phyloP scores from a whole-genome alignment of 2,888 invertebrate species.

The Cephus pygmeus region DNA sequence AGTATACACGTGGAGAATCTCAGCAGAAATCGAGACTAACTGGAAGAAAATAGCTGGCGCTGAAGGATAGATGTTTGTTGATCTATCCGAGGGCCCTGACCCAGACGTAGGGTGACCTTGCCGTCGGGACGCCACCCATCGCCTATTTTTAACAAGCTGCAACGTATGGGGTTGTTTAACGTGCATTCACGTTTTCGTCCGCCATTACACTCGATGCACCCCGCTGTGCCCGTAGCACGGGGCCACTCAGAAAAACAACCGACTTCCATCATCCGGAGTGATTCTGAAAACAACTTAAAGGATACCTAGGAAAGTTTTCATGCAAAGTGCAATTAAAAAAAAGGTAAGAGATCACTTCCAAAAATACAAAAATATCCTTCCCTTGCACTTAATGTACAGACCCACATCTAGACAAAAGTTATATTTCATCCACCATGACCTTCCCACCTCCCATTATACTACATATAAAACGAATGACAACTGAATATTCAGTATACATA shows the following conservation, averaged over 20 bases:
- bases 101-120: conserved; percentile 43
- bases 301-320: not conserved
- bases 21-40: not conserved
- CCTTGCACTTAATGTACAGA: not conserved
- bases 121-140: conserved; percentile 19
- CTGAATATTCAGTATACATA: not conserved
- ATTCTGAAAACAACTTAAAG: not conserved
- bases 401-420: not conserved
- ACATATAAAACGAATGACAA: not conserved
- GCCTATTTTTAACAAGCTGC: conserved; percentile 40
- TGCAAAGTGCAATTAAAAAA: not conserved
- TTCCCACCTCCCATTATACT: not conserved
- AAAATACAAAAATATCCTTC: not conserved
- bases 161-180: conserved; percentile 10
- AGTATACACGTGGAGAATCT: not conserved
- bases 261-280: not conserved
- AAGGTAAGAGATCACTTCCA: not conserved
- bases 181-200: not conserved
- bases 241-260: not conserved
- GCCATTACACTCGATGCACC: not conserved
- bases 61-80: not conserved
- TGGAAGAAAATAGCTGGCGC: not conserved
- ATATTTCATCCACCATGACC: not conserved
- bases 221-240: not conserved
- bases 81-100: conserved; percentile 31